A percentile compares a stretch with the other conserved stretches of the same genome.
phyloP scores from a whole-genome alignment of 2,797 vertebrate species.

The Lepus oiostolus region DNA sequence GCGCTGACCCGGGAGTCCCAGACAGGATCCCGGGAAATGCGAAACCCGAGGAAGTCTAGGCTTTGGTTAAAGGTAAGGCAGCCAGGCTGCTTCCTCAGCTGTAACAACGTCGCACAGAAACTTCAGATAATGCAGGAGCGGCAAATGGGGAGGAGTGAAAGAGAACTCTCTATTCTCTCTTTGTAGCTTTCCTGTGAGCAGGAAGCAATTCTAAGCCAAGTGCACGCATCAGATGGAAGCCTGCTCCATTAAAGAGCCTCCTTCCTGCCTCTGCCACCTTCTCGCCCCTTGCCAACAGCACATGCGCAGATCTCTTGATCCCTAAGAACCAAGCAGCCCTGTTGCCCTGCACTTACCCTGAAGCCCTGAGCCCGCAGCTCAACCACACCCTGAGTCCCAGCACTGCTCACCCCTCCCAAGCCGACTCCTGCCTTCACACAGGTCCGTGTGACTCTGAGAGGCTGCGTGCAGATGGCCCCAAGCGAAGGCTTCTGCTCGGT shows the following conservation, averaged over 20 bases:
- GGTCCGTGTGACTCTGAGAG: background rate
- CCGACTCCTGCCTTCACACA: too few relatives aligned
- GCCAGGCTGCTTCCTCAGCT: background rate
- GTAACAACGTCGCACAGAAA: background rate
- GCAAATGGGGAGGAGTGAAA: background rate
- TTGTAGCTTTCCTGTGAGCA: background rate
- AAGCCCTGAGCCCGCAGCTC: too few relatives aligned
- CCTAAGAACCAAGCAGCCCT: background rate
- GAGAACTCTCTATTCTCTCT: background rate
- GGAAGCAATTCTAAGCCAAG: background rate
- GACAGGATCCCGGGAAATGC: background rate
- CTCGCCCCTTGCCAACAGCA: background rate
- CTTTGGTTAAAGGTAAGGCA: background rate
- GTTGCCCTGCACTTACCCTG: background rate
- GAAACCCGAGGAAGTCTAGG: background rate
- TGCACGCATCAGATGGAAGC: background rate
- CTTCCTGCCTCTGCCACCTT: background rate
- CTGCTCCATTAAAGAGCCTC: background rate
- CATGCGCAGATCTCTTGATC: background rate
- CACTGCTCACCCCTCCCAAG: too few relatives aligned
- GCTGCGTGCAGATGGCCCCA: background rate
- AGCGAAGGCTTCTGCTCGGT: background rate
- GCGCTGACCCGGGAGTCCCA: background rate
- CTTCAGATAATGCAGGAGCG: fast-evolving
- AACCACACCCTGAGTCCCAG: too few relatives aligned